Percentiles rank a stretch among this genome's conserved stretches.
Conservation (phyloP, 1,140 invertebrate genomes). For the Caenorhabditis latens region DNA sequence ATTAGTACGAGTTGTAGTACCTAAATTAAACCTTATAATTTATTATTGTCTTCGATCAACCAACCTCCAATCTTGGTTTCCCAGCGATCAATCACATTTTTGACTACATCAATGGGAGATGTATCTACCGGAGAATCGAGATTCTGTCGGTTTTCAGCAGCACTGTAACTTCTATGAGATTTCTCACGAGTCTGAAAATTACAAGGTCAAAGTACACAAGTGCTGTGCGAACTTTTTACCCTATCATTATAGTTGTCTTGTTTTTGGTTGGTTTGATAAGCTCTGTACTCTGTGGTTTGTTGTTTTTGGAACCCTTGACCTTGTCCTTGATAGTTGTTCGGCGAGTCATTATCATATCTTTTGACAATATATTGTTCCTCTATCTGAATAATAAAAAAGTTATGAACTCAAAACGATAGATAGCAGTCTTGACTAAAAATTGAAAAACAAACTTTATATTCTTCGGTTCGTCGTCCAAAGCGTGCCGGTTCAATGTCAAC, state of each 20-base stretch:
- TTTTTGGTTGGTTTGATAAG: not conserved
- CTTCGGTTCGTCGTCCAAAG: conserved; percentile 29
- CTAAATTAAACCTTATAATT: not conserved
- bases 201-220: too few relatives aligned
- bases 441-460: conserved; percentile 19
- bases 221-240: not conserved
- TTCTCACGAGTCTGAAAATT: not conserved
- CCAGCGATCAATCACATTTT: conserved; percentile 35
- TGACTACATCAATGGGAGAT: conserved; percentile 50
- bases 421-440: not conserved
- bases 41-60: not conserved
- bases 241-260: conserved; percentile 3
- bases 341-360: not conserved
- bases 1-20: not conserved
- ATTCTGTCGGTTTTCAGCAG: not conserved
- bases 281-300: conserved; percentile 21
- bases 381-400: not conserved
- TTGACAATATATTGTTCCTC: conserved; percentile 21
- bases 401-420: not conserved
- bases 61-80: conserved; percentile 43
- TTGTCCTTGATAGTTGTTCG: not conserved
- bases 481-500: conserved; percentile 44
- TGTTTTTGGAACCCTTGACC: not conserved
- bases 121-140: conserved; percentile 5
- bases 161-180: not conserved